These are phyloP conservation scores for Oenanthe melanoleuca DNA, from an alignment of 2,113 vertebrate genomes.

Conservation along the genomic window DNA sequence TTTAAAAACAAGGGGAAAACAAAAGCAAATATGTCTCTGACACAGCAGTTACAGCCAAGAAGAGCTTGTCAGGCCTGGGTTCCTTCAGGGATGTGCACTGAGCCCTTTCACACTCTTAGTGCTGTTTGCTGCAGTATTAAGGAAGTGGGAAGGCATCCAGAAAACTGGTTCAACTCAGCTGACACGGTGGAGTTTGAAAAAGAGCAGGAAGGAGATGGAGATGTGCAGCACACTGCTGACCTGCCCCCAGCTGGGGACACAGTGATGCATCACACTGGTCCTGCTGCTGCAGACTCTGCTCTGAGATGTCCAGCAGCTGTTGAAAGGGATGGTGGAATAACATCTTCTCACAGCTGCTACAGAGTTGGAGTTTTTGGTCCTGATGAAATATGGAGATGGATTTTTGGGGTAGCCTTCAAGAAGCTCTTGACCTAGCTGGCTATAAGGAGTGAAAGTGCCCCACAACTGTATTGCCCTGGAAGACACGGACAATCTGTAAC, in stretches of 20 bases:
- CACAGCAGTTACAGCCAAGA: not conserved
- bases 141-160: conserved; percentile 47
- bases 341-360: not conserved
- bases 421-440: not conserved
- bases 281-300: accelerated
- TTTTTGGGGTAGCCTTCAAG: not conserved
- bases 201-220: not conserved
- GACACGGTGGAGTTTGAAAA: not conserved
- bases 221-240: not conserved
- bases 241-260: not conserved
- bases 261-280: accelerated
- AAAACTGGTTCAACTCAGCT: conserved; percentile 30
- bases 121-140: conserved; percentile 9
- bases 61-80: not conserved
- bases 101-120: not conserved
- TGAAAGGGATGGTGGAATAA: not conserved
- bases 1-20: not conserved
- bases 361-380: not conserved
- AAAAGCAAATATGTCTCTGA: not conserved
- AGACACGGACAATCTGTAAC: not conserved
- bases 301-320: not conserved
- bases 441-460: not conserved
- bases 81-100: not conserved
- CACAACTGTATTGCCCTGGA: not conserved
- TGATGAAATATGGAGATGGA: not conserved